A percentile compares a stretch with the other conserved stretches of the same genome.
These are phyloP conservation scores for Gracilinanus agilis DNA, from an alignment of 2,113 vertebrate genomes.

Conservation along the genomic window DNA sequence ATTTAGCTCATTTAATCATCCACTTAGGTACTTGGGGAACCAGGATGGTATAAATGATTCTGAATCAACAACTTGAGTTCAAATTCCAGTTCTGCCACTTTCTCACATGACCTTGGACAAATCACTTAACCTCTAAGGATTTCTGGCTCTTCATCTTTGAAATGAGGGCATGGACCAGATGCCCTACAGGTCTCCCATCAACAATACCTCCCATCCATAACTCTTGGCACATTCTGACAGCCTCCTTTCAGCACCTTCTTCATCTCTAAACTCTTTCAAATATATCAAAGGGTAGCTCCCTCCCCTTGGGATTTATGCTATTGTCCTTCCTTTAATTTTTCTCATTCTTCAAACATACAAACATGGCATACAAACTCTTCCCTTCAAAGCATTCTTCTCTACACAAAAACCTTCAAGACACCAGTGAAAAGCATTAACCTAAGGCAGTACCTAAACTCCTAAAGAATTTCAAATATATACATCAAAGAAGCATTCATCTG, in stretches of 20 bases:
- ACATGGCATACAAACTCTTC: no score
- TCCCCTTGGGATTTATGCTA: neutral
- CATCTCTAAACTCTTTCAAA: neutral
- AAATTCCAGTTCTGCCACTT: neutral
- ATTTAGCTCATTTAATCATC: neutral
- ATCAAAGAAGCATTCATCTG: neutral
- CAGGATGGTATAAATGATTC: neutral
- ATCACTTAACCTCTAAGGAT: neutral
- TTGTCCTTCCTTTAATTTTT: neutral
- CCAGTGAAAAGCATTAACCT: neutral
- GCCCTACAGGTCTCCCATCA: neutral
- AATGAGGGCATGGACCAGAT: neutral
- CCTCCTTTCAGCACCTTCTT: neutral
- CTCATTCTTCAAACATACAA: neutral
- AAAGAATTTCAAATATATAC: neutral
- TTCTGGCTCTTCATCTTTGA: neutral
- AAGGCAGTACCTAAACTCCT: neutral
- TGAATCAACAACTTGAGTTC: neutral
- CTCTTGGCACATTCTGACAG: neutral
- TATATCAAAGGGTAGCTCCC: neutral
- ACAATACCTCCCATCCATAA: neutral
- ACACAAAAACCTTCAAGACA: neutral
- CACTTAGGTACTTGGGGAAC: neutral
- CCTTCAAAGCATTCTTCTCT: neutral
- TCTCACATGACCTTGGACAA: neutral